Base-by-base conservation (phyloP, 2,888 invertebrate species). In the Chrysolina haemoptera region DNA sequence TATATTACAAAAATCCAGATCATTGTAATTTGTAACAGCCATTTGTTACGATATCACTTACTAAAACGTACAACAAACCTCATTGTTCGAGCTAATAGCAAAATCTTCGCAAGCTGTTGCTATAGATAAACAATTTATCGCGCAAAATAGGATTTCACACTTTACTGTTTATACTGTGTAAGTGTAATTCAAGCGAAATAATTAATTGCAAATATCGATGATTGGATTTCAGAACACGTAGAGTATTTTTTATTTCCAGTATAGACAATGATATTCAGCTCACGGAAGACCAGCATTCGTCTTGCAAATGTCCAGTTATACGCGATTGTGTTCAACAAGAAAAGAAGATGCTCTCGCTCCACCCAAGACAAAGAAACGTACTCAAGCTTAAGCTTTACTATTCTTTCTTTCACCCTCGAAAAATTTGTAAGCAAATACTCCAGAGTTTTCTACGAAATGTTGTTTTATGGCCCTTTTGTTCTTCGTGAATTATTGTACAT, bases 221-320 rank as follows among this genome's bases (percentile, higher is more conserved):
- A 83, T 85, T 83, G 81, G 79, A 81, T 84, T 84, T 79, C 85
- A 68, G 79, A 78, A 82, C 84, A 85, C 84, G 85, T 85, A 81
- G 79, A 80, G 78, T 78, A 84, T 83, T 85, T 85, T 86, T 85
- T 85, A 84, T 85, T 85, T 83, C 80, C 80, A 82, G 80, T 79
- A 82, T 80, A 82, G 81, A 81, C 77, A 79, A 77, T 79, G 77
- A 80, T 80, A 84, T 85, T 85, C 84, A 79, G 76, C 78, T 80
- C 85, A 84, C 84, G 84, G 78, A 81, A 78, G 75, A 74, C 79
- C 79, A 80, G 82, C 82, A 82, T 83, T 82, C 81, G 82, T 83
- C 81, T 82, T 81, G 82, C 81, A 83, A 82, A 84, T 82, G 84
- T 84, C 84, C 84, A 80, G 83, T 84, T 84, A 82, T 83, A 84